A percentile compares a stretch with the other conserved stretches of the same genome.
phyloP scores from a whole-genome alignment of 2,797 vertebrate genomes.

The Fistularia commersonii region DNA sequence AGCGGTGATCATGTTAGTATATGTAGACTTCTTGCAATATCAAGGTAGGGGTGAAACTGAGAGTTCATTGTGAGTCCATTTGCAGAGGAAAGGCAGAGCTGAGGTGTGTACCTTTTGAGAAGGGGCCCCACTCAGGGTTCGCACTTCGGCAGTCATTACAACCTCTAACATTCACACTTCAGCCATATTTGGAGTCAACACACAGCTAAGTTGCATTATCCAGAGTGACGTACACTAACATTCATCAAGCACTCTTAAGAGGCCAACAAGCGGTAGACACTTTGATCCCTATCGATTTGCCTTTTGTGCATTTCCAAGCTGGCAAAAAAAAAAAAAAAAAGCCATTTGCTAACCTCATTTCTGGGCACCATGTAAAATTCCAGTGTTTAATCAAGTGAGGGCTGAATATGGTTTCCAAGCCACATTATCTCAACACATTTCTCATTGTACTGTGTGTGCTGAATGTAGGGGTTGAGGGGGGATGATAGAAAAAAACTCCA shows the following conservation, averaged over 20 bases:
- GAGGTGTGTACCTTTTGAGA: constrained; percentile 67
- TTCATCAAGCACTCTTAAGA: constrained; percentile 74
- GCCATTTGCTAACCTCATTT: constrained; percentile 84
- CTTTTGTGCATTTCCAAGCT: constrained; percentile 79
- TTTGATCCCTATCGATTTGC: constrained; percentile 73
- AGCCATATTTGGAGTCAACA: constrained; percentile 77
- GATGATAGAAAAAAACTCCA: constrained; percentile 46
- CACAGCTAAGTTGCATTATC: constrained; percentile 74
- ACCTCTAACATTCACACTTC: constrained; percentile 69
- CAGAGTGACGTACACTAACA: constrained; percentile 77
- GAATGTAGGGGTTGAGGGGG: constrained; percentile 70
- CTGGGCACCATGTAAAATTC: constrained; percentile 81
- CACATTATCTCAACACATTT: constrained; percentile 84
- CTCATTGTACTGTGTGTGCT: constrained; percentile 78
- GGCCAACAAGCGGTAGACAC: constrained; percentile 71
- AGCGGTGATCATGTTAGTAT: constrained; percentile 22
- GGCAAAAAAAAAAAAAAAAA: constrained; percentile 66
- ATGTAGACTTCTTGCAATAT: constrained; percentile 36
- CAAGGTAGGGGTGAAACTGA: constrained; percentile 62
- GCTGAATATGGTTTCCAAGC: constrained; percentile 78
- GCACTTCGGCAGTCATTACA: constrained; percentile 67
- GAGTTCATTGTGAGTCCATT: constrained; percentile 70
- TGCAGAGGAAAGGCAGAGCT: constrained; percentile 68
- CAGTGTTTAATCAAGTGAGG: constrained; percentile 82
- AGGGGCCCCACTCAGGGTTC: constrained; percentile 64